These are phyloP conservation scores for Deroptyus accipitrinus DNA, from an alignment of 2,113 vertebrate genomes.

Conservation along the genomic window DNA sequence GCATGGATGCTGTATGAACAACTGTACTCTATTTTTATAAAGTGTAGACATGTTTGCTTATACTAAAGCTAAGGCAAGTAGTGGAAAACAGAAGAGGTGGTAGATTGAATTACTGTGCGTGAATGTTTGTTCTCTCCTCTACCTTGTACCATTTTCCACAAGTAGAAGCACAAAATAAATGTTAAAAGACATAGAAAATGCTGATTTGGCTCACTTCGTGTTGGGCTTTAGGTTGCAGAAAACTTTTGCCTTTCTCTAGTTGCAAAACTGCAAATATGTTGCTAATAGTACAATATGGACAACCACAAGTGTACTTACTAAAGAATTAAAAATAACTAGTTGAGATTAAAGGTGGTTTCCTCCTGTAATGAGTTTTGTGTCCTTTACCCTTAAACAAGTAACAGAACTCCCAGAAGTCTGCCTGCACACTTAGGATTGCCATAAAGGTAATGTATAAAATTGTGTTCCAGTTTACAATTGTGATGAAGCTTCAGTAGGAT, in stretches of 20 bases:
- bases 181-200: background rate
- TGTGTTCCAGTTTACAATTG: background rate
- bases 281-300: background rate
- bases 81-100: conserved; percentile 24
- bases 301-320: background rate
- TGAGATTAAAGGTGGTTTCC: background rate
- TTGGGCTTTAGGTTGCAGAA: background rate
- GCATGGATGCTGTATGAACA: conserved; percentile 29
- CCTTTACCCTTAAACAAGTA: conserved; percentile 15
- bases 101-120: conserved; percentile 35
- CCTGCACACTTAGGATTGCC: background rate
- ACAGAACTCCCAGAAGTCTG: conserved; percentile 18
- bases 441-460: conserved; percentile 3
- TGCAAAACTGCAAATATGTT: background rate
- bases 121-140: conserved; percentile 28
- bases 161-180: background rate
- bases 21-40: conserved; percentile 66
- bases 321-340: background rate
- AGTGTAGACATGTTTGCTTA: conserved; percentile 37
- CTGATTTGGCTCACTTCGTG: background rate
- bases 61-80: conserved; percentile 27
- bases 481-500: background rate
- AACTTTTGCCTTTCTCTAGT: background rate
- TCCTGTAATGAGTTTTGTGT: background rate
- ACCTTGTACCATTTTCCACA: background rate